Percentiles rank a stretch among this genome's conserved stretches.
Evolutionary conservation across 2,113 vertebrate species (phyloP).

Genomic region (Ondatra zibethicus): DNA sequence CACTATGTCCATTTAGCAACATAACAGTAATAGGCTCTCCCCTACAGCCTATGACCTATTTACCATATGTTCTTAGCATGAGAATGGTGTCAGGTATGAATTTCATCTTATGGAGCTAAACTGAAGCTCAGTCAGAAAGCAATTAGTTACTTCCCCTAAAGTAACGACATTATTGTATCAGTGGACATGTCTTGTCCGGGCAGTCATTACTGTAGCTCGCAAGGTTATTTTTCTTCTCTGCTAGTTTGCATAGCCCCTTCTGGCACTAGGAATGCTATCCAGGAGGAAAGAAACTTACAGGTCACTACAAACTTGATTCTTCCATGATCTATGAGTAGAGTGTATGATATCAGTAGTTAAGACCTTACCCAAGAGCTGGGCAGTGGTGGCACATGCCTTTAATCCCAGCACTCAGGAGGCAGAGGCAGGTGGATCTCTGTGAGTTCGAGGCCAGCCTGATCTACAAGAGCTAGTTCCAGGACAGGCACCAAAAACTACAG

Average conservation of each 20-base stretch:
- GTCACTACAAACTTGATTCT: neutral
- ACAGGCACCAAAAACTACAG: too few relatives aligned
- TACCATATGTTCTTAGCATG: neutral
- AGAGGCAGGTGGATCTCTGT: too few relatives aligned
- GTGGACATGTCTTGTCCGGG: neutral
- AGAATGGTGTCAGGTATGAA: neutral
- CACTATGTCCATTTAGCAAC: too few relatives aligned
- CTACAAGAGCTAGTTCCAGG: too few relatives aligned
- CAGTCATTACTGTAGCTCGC: neutral
- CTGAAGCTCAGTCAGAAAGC: neutral
- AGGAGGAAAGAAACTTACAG: neutral
- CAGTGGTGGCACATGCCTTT: too few relatives aligned
- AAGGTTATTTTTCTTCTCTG: neutral
- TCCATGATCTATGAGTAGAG: neutral
- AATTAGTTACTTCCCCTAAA: neutral
- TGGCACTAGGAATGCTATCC: too few relatives aligned
- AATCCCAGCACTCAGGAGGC: too few relatives aligned
- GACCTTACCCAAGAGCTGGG: neutral
- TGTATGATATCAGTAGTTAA: neutral
- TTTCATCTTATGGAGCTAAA: neutral
- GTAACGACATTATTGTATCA: neutral
- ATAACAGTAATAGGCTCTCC: too few relatives aligned
- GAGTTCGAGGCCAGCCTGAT: too few relatives aligned
- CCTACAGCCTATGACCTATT: neutral
- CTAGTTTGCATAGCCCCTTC: neutral